These are phyloP conservation scores for Turritopsis dohrnii DNA, from an alignment of 30 jellyfish, hydroid and myxozoan species.

Conservation along the genomic window DNA sequence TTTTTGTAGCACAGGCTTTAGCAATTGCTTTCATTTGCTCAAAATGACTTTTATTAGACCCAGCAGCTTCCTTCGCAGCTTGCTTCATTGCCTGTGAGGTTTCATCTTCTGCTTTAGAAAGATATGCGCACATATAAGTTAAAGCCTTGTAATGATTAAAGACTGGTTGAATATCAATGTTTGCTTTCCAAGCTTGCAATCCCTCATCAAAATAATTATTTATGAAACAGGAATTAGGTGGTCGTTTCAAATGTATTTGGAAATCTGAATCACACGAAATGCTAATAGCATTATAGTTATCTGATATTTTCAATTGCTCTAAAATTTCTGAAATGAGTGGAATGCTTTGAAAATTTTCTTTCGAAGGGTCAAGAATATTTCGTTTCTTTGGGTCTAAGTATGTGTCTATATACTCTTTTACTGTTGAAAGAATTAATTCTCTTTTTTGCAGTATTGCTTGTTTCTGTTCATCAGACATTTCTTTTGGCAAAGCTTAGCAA, in stretches of 20 bases:
- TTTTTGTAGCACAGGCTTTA: neutral
- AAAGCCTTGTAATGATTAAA: too few relatives aligned
- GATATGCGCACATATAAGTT: too few relatives aligned
- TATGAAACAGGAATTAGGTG: slow-evolving; percentile 12
- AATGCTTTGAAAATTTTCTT: neutral
- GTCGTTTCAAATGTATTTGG: slow-evolving; percentile 12
- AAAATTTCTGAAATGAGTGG: neutral
- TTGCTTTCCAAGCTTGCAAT: too few relatives aligned
- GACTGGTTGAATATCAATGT: too few relatives aligned
- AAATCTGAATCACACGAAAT: slow-evolving; percentile 17
- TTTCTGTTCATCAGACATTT: neutral
- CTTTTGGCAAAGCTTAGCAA: slow-evolving; percentile 10
- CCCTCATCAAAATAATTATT: slow-evolving; percentile 8
- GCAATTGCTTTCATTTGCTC: neutral
- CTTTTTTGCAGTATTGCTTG: neutral
- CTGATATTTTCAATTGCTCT: neutral
- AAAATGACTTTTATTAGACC: neutral
- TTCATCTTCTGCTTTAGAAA: slow-evolving; percentile 10
- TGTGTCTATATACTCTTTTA: neutral
- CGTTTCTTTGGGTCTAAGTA: neutral
- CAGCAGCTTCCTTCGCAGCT: slow-evolving; percentile 1
- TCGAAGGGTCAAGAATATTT: neutral
- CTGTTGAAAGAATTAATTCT: neutral
- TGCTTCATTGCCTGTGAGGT: slow-evolving; percentile 8
- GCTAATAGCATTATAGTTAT: neutral